Evolutionary conservation across 2,797 vertebrate species (phyloP).

Genomic region (Fringilla coelebs): DNA sequence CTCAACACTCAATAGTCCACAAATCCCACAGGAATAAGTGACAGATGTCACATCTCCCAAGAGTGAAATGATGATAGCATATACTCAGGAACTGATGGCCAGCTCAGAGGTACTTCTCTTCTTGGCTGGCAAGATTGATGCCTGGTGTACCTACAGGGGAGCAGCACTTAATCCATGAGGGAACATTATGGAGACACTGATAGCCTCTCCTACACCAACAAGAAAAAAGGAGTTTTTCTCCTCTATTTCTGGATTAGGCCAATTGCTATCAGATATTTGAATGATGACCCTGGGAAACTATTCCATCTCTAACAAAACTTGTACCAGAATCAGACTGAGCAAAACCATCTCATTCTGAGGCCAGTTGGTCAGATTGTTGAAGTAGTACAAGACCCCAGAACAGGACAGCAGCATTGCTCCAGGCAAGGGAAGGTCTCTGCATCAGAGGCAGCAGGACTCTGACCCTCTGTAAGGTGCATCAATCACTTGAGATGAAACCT

Average conservation of each 20-base stretch:
- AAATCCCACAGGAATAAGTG: neutral
- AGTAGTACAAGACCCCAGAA: neutral
- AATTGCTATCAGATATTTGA: neutral
- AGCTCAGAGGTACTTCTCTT: neutral
- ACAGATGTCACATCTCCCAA: neutral
- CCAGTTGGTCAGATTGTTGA: neutral
- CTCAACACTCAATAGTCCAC: neutral
- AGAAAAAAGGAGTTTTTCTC: neutral
- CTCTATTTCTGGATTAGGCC: neutral
- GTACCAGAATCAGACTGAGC: neutral
- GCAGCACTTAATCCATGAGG: neutral
- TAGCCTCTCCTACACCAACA: neutral
- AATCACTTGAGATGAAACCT: neutral
- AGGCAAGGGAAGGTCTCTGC: neutral
- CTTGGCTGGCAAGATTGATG: neutral
- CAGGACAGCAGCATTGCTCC: rapidly evolving
- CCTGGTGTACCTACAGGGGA: neutral
- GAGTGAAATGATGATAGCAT: neutral
- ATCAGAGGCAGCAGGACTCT: neutral
- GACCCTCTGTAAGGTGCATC: neutral
- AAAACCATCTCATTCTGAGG: neutral
- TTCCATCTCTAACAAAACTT: neutral
- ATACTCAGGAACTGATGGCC: neutral
- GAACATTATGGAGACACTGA: neutral
- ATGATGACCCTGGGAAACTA: neutral